These are phyloP conservation scores for Anolis sagrei DNA, from an alignment of 2,113 vertebrate genomes.

Conservation along the genomic window DNA sequence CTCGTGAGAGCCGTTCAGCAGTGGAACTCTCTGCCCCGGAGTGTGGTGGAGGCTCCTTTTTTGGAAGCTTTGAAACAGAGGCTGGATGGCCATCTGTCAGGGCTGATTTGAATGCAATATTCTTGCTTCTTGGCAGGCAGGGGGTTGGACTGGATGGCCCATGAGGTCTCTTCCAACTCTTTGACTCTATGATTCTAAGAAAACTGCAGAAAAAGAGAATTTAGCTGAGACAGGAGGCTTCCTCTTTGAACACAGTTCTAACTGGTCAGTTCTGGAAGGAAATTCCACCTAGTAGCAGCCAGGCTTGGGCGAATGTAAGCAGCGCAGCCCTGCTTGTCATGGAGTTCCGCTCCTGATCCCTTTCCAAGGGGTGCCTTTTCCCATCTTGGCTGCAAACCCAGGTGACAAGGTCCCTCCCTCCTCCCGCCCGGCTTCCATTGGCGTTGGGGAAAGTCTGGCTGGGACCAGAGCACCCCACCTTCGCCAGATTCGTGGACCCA, in stretches of 20 bases:
- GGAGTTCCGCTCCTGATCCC: neutral
- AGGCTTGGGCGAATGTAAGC: conserved; percentile 26
- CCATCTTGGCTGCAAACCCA: neutral
- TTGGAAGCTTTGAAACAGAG: too few relatives aligned
- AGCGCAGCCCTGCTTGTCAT: conserved; percentile 36
- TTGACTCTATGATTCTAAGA: too few relatives aligned
- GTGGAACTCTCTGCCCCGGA: too few relatives aligned
- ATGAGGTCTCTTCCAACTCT: too few relatives aligned
- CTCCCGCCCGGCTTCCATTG: neutral
- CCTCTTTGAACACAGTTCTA: conserved; percentile 23
- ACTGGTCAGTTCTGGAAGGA: neutral
- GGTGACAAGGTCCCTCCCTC: neutral
- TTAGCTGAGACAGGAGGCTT: neutral
- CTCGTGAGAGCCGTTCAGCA: too few relatives aligned
- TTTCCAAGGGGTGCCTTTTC: neutral
- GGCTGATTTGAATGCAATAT: too few relatives aligned
- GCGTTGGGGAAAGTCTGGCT: neutral
- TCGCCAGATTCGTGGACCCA: conserved; percentile 41
- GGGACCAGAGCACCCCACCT: neutral
- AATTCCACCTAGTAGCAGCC: neutral
- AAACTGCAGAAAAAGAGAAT: neutral
- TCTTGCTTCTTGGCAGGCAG: too few relatives aligned
- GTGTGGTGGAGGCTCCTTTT: too few relatives aligned
- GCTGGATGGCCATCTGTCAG: too few relatives aligned
- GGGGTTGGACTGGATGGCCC: too few relatives aligned